phyloP scores from a whole-genome alignment of 2,113 vertebrate species.

The western clawed frog (Xenopus tropicalis) region UCB_Xtro_10.0 CM004443.2:145894501-145895000 shows the following conservation, averaged over 20 bases:
- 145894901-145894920: neutral
- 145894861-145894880: neutral
- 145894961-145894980: too few relatives aligned
- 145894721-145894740: neutral
- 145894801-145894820: constrained; percentile 1
- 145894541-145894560: too few relatives aligned
- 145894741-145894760: constrained; percentile 2
- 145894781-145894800: neutral
- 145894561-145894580: too few relatives aligned
- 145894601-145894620: too few relatives aligned
- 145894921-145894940: neutral
- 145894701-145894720: constrained; percentile 7
- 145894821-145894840: neutral
- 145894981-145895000: too few relatives aligned
- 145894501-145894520: too few relatives aligned
- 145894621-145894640: too few relatives aligned
- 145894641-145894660: neutral
- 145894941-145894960: too few relatives aligned
- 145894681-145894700: neutral
- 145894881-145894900: neutral
- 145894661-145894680: neutral
- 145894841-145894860: neutral
- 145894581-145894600: too few relatives aligned
- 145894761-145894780: constrained; percentile 10
- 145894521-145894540: too few relatives aligned